These are phyloP conservation scores for Vannuccia rotundouncinata DNA, from an alignment of 2,888 invertebrate species.

Conservation along the genomic window DNA sequence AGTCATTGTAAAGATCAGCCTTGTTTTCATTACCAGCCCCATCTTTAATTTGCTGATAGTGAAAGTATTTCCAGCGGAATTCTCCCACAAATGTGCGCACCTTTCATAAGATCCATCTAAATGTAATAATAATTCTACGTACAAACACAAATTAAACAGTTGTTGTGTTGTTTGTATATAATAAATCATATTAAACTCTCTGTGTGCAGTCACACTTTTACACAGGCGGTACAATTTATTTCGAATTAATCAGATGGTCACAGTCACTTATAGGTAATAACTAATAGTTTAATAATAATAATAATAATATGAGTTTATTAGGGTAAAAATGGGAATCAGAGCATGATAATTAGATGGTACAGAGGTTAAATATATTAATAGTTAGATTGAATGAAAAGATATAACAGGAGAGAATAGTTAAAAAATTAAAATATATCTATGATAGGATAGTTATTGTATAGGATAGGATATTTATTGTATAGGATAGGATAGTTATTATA, in stretches of 20 bases:
- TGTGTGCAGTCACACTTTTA: no score
- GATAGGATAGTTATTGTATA: no score
- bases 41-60: not conserved
- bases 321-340: not conserved
- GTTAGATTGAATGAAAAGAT: not conserved
- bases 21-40: not conserved
- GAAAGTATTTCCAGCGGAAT: not conserved
- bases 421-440: not conserved
- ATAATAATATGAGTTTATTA: slow-evolving; percentile 9
- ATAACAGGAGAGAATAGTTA: not conserved
- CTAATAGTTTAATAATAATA: not conserved
- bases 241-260: no score
- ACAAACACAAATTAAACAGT: not conserved
- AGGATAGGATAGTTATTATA: no score
- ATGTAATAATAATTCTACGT: no score
- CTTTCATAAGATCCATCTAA: no score
- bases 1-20: not conserved
- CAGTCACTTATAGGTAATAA: no score
- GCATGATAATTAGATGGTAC: not conserved
- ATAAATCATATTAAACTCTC: no score
- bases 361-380: not conserved
- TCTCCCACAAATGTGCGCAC: not conserved
- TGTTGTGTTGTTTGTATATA: not conserved
- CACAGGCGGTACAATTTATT: no score
- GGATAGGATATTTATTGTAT: not conserved